A percentile compares a stretch with the other conserved stretches of the same genome.
phyloP scores from a whole-genome alignment of 2,888 invertebrate genomes.

The Idaea dimidiata region DNA sequence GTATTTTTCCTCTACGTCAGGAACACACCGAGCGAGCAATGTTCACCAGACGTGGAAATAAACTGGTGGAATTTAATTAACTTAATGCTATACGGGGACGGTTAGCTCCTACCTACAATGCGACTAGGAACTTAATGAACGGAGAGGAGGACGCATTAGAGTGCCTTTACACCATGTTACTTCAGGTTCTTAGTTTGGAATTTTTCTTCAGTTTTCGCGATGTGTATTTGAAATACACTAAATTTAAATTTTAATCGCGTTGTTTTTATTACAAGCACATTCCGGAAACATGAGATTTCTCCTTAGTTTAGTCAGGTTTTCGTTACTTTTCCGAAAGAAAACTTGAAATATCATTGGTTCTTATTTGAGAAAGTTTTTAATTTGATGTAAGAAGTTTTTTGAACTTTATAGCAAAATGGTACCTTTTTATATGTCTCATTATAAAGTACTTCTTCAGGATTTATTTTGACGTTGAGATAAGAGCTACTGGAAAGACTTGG shows the following conservation, averaged over 20 bases:
- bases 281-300: too few species aligned
- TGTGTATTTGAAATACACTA: too few species aligned
- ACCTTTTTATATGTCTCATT: too few species aligned
- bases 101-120: background rate
- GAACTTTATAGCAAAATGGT: background rate
- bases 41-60: constrained; percentile 7
- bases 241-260: too few species aligned
- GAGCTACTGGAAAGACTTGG: too few species aligned
- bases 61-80: constrained; percentile 19
- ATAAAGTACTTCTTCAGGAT: too few species aligned
- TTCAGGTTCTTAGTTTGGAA: too few species aligned
- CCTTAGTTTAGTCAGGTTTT: background rate
- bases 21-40: constrained; percentile 13
- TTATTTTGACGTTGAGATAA: too few species aligned
- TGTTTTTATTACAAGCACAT: too few species aligned
- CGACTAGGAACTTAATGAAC: background rate
- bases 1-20: background rate
- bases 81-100: constrained; percentile 11
- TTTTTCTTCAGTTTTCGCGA: too few species aligned
- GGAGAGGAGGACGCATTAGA: background rate
- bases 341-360: background rate
- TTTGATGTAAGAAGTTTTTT: background rate
- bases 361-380: background rate
- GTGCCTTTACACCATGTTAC: too few species aligned
- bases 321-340: background rate